Base-by-base conservation (phyloP, 1,140 invertebrate genomes). In the Eumaeus atala region DNA sequence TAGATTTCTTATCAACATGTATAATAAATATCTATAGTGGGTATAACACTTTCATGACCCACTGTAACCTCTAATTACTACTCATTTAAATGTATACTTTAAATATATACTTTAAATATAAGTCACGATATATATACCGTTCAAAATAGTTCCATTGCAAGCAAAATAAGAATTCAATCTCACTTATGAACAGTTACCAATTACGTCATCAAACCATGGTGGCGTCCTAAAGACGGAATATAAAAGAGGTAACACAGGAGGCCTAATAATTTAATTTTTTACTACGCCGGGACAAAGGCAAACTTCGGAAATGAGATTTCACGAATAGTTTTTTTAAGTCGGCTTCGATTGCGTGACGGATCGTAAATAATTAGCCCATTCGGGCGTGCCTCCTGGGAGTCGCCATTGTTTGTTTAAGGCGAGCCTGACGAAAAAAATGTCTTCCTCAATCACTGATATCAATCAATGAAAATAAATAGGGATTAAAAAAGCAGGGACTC, bases 291-390 rank as follows among this genome's bases (percentile, higher is more conserved):
- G 62, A 78, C 73, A 72, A 74, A 74, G 58, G 68, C 59, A 62
- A 75, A 72, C 56, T 72, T 72, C 72, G 76, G 77, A 84, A 84
- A 84, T 78, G 70, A 68, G 73, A 81, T 79, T 81, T 77, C 72
- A 84, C 68, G 63, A 77, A 77, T n/a, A n/a, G n/a, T 77, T 83
- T 81, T 76, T 57, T 59, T 61, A 71, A 68, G 52, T 64, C 51
- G 40, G 44, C 53, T 42, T 52, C 62, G 59, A 64, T 74, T 66
- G 74, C 80, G 77, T 84, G 74, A 69, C 80, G 67, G 66, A 84
- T 81, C 67, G 76, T 78, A 78, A 80, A 84, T 84, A 84, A 84
- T 81, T 84, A 81, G 72, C 63, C 70, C 74, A 74, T 74, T 84
- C 67, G 72, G 61, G 58, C 74, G 70, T 68, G 74, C 65, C 72